A percentile compares a stretch with the other conserved stretches of the same genome.
Conservation (phyloP, 1,140 invertebrate genomes). For the Leptopilina clavipes region DNA sequence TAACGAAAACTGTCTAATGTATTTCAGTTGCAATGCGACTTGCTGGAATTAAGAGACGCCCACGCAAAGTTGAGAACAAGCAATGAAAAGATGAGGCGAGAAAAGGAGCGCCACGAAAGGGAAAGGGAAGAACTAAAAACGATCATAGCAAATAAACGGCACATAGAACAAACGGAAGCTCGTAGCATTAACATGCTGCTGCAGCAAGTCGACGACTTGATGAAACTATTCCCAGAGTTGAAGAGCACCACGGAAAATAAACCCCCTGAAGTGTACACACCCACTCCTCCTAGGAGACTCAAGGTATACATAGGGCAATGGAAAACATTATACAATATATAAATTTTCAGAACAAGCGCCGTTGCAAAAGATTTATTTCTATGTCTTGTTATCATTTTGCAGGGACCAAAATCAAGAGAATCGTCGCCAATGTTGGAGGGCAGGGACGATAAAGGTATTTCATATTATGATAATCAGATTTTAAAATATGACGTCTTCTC, state of each 20-base stretch:
- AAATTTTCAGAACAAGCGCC: conserved; percentile 8
- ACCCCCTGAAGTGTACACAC: conserved; percentile 68
- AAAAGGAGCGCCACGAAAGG: conserved; percentile 89
- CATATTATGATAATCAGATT: conserved; percentile 53
- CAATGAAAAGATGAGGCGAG: conserved; percentile 90
- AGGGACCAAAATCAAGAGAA: conserved; percentile 78
- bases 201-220: conserved; percentile 85
- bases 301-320: conserved; percentile 63
- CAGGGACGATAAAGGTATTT: conserved; percentile 71
- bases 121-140: conserved; percentile 84
- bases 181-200: conserved; percentile 81
- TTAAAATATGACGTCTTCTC: conserved; percentile 61
- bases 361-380: conserved; percentile 20
- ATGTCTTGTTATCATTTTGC: conserved; percentile 43
- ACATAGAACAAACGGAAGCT: conserved; percentile 79
- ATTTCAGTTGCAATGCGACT: conserved; percentile 87
- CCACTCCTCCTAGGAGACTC: conserved; percentile 77
- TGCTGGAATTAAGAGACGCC: conserved; percentile 90
- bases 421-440: conserved; percentile 77
- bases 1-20: not conserved
- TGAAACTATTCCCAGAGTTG: conserved; percentile 83
- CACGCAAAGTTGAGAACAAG: conserved; percentile 94
- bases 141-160: conserved; percentile 73
- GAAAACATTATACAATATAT: conserved; percentile 14
- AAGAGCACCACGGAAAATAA: conserved; percentile 62